phyloP scores from a whole-genome alignment of 2,797 vertebrate genomes.

The Novumbra hubbsi region DNA sequence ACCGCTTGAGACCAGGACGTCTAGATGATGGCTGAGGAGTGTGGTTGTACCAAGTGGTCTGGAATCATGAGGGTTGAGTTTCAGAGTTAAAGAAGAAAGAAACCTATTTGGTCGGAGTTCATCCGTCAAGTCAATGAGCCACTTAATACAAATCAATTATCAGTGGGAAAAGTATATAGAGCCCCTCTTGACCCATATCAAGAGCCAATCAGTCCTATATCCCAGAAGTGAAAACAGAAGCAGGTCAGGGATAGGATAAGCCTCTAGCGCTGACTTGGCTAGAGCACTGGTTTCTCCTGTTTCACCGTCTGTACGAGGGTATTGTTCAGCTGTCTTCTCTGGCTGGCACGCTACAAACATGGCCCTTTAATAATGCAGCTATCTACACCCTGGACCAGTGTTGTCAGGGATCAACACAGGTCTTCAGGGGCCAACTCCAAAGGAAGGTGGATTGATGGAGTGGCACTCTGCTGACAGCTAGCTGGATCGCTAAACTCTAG shows the following conservation, averaged over 20 bases:
- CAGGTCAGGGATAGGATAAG: conserved; percentile 53
- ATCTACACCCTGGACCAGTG: conserved; percentile 25
- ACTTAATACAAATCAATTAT: conserved; percentile 1
- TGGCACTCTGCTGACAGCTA: conserved; percentile 20
- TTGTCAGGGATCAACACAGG: conserved; percentile 42
- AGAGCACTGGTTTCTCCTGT: conserved; percentile 46
- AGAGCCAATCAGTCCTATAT: conserved; percentile 27
- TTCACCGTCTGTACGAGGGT: conserved; percentile 47
- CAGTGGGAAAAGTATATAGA: background rate
- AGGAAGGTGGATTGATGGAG: conserved; percentile 1
- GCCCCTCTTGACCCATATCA: conserved; percentile 25
- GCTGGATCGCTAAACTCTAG: conserved; percentile 14
- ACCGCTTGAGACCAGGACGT: no score
- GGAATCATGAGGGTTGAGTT: conserved; percentile 7
- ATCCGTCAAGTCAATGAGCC: conserved; percentile 28
- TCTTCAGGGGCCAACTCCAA: conserved; percentile 29
- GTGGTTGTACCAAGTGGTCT: conserved; percentile 3
- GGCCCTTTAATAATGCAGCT: conserved; percentile 68
- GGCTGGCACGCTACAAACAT: conserved; percentile 59
- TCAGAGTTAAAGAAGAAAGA: conserved; percentile 5
- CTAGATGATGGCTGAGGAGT: background rate
- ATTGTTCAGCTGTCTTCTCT: conserved; percentile 61
- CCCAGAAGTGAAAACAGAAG: conserved; percentile 51
- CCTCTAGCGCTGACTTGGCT: conserved; percentile 25
- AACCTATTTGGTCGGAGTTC: conserved; percentile 16